phyloP scores from a whole-genome alignment of 1,140 invertebrate species.

The Leptestheria dahalacensis region DNA sequence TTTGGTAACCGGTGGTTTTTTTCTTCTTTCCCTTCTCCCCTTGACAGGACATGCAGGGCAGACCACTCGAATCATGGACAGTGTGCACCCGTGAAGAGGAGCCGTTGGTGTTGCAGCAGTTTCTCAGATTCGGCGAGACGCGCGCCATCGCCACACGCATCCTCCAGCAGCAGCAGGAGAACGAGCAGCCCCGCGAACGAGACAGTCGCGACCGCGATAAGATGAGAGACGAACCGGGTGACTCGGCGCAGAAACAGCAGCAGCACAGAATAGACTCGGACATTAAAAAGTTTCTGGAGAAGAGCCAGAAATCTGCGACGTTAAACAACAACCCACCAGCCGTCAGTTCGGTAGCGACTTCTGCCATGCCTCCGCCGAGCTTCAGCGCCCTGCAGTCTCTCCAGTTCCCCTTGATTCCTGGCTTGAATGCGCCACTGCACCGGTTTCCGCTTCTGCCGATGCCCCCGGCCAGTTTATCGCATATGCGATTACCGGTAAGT shows the following conservation, averaged over 20 bases:
- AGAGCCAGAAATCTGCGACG: slow-evolving; percentile 17
- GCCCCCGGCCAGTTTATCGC: slow-evolving; percentile 21
- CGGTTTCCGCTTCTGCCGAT: slow-evolving; percentile 13
- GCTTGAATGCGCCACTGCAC: slow-evolving; percentile 2
- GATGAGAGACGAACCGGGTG: slow-evolving; percentile 6
- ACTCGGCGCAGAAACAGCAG: neutral
- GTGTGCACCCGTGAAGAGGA: slow-evolving; percentile 70
- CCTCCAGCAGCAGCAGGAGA: slow-evolving; percentile 45
- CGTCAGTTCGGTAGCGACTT: slow-evolving; percentile 14
- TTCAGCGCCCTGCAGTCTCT: slow-evolving; percentile 5
- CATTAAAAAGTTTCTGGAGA: slow-evolving; percentile 40
- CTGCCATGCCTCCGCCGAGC: slow-evolving; percentile 15
- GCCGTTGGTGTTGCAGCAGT: slow-evolving; percentile 68
- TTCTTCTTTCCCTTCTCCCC: too few relatives aligned
- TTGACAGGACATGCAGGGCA: slow-evolving; percentile 40
- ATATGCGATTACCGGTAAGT: slow-evolving; percentile 17
- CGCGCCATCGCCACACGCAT: slow-evolving; percentile 63
- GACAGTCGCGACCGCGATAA: neutral
- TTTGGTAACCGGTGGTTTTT: too few relatives aligned
- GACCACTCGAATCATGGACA: slow-evolving; percentile 61
- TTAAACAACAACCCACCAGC: slow-evolving; percentile 7
- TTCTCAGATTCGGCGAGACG: slow-evolving; percentile 68
- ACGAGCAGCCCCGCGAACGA: slow-evolving; percentile 20
- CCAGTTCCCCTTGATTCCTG: slow-evolving; percentile 9
- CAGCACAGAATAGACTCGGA: slow-evolving; percentile 33